These are phyloP conservation scores for Dexiosoma caninum DNA, from an alignment of 2,888 invertebrate genomes.

Conservation along the genomic window DNA sequence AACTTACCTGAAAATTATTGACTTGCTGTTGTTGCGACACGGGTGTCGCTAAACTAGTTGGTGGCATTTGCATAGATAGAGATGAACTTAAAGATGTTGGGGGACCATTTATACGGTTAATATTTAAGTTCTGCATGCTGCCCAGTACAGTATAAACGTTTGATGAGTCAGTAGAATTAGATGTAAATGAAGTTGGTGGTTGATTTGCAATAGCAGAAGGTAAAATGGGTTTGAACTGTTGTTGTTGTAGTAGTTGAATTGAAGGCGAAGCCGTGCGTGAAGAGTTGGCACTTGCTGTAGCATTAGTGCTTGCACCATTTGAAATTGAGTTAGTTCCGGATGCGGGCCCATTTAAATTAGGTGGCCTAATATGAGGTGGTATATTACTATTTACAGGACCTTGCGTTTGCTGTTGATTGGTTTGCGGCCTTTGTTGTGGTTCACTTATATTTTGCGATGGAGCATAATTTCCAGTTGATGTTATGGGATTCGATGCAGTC, in stretches of 20 bases:
- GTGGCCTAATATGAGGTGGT: conserved; percentile 70
- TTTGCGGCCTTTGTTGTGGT: conserved; percentile 45
- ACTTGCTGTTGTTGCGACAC: conserved; percentile 52
- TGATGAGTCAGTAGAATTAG: not conserved
- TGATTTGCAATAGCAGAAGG: conserved; percentile 15
- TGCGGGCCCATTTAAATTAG: conserved; percentile 66
- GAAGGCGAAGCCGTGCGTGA: conserved; percentile 72
- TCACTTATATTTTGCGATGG: conserved; percentile 48
- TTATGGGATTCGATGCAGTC: conserved; percentile 20
- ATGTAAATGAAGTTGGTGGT: conserved; percentile 2
- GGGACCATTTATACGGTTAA: conserved; percentile 65
- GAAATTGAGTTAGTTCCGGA: conserved; percentile 63
- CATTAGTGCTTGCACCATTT: conserved; percentile 68
- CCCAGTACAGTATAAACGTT: conserved; percentile 61
- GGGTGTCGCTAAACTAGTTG: conserved; percentile 7
- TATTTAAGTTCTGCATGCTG: conserved; percentile 69
- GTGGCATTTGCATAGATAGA: conserved; percentile 20
- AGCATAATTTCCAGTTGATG: conserved; percentile 30
- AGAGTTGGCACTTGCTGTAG: conserved; percentile 70
- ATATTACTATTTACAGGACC: conserved; percentile 66
- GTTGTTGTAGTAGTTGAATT: conserved; percentile 42
- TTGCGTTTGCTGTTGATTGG: conserved; percentile 33
- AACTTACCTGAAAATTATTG: conserved; percentile 61
- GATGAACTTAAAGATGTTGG: conserved; percentile 16
- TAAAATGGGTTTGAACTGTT: conserved; percentile 42